Evolutionary conservation across 2,113 vertebrate genomes (phyloP).

Genomic region (Rhinoptilus africanus): DNA sequence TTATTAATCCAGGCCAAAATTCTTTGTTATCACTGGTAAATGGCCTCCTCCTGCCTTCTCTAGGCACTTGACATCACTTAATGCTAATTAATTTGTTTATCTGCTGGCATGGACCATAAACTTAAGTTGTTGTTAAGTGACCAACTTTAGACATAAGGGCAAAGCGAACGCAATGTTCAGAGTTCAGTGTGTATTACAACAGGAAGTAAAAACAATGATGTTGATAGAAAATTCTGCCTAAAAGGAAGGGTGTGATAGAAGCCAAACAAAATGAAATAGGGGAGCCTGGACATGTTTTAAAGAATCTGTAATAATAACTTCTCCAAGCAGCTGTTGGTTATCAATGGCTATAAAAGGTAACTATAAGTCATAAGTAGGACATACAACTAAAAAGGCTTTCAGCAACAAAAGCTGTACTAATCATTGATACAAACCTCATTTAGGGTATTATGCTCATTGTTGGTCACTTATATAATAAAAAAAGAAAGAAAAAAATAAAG

Average conservation of each 20-base stretch:
- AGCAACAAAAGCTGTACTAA: background rate
- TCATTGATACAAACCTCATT: background rate
- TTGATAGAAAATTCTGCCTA: background rate
- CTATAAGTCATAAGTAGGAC: background rate
- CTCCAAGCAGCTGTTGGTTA: background rate
- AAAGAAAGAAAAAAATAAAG: background rate
- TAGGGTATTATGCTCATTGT: background rate
- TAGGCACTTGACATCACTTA: background rate
- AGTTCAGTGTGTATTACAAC: background rate
- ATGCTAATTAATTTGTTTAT: background rate
- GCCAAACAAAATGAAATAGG: background rate
- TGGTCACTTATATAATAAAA: background rate
- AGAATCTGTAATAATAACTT: background rate
- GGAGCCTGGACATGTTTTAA: background rate
- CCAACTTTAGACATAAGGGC: background rate
- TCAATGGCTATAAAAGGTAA: background rate
- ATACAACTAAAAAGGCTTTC: background rate
- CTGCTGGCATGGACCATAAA: background rate
- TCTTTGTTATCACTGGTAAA: background rate
- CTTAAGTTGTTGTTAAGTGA: background rate
- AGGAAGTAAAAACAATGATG: background rate
- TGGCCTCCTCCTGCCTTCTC: background rate
- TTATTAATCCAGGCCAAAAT: background rate
- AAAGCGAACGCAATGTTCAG: background rate
- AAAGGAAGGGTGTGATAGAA: background rate